Base-by-base conservation (phyloP, 1,140 invertebrate genomes). In the Cherax destructor region DNA sequence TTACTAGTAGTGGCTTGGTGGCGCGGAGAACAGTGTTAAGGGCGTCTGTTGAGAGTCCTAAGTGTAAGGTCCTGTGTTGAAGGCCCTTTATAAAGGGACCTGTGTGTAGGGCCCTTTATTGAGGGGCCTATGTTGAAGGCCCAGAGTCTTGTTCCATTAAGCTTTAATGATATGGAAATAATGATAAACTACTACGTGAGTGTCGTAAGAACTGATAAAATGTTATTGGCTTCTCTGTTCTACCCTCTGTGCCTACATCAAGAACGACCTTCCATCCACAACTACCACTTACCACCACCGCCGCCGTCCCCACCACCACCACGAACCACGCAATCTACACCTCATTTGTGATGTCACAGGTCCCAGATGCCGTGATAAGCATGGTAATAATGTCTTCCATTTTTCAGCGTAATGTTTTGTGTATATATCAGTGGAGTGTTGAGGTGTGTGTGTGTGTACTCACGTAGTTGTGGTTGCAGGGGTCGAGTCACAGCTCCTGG, bases 311-410 rank as follows among this genome's bases (percentile, higher is more conserved):
- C n/a, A 74, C 3, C 61, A 65, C 61, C 61, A 74, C 21, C 11
- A 65, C 61, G 6, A 65, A 21, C 16, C 13, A 65, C 52, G 52
- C 52, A 10, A 9, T 21, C 77, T 21, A 41, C 47, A 79, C n/a
- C 9, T 80, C 50, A 56, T 11, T 56, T 80, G 21, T 56, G 50
- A 21, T 18, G 56, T 56, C 79, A 80, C 21, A 80, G 50, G 49
- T 80, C 50, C 50, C 79, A 80, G 56, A 56, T 50, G 56, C 50
- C 50, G 50, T 80, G 56, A 56, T 80, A 80, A 80, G 69, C 24
- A 74, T 74, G 69, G 21, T 30, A 74, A 74, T 11, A 74, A 74
- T 74, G 69, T 74, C 69, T 74, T 74, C 69, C 69, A 74, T 74
- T 74, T 74, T 74, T 74, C 69, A 74, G 24, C 21, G 69, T 74